Evolutionary conservation across 2,113 vertebrate genomes (phyloP).

Genomic region (Sylvicapra grimmia): DNA sequence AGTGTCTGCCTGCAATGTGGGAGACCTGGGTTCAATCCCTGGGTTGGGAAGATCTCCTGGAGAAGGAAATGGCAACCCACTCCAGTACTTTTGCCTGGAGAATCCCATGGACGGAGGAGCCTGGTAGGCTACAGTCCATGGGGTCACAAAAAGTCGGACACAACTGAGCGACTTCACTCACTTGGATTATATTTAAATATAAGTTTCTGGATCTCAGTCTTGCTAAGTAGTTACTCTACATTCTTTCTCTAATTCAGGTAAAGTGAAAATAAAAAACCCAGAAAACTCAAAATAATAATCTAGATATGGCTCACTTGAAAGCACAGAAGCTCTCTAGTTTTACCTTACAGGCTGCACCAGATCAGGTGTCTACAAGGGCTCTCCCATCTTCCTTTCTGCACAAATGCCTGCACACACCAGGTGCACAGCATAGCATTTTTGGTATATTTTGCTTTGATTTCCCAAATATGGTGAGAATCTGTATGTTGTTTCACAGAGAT

Average conservation of each 20-base stretch:
- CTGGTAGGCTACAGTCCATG: too few relatives aligned
- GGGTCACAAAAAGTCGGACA: too few relatives aligned
- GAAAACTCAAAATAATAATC: slow-evolving; percentile 27
- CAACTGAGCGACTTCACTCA: too few relatives aligned
- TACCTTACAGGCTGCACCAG: not conserved
- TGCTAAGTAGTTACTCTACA: not conserved
- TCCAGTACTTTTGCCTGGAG: too few relatives aligned
- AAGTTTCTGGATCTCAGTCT: not conserved
- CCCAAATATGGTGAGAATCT: not conserved
- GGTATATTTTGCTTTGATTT: not conserved
- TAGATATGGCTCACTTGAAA: not conserved
- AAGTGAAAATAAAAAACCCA: not conserved
- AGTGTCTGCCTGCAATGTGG: too few relatives aligned
- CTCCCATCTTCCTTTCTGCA: not conserved
- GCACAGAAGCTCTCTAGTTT: slow-evolving; percentile 2
- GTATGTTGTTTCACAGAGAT: not conserved
- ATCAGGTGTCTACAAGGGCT: not conserved
- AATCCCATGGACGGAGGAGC: too few relatives aligned
- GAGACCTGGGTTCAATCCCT: too few relatives aligned
- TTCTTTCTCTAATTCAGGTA: not conserved
- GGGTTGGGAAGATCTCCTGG: too few relatives aligned
- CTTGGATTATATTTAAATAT: not conserved
- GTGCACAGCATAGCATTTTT: not conserved
- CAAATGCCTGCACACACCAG: not conserved
- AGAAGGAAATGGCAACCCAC: too few relatives aligned